Conservation (phyloP, 2,113 vertebrate species). For the Ctenomys sociabilis region DNA sequence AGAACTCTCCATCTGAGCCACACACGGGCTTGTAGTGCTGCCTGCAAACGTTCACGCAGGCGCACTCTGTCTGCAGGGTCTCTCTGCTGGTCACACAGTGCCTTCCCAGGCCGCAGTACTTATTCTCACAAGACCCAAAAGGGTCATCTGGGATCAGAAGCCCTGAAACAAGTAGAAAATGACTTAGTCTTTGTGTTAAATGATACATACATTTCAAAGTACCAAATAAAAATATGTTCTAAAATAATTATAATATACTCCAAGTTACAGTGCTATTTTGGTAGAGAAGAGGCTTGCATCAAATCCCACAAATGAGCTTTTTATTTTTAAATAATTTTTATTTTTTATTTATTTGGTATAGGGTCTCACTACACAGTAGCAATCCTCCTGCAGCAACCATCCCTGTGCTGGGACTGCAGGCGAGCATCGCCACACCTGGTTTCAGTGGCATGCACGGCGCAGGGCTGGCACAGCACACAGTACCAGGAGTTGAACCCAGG, state of each 20-base stretch:
- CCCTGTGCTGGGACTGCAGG: too few species aligned
- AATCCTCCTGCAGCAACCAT: too few species aligned
- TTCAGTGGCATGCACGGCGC: too few species aligned
- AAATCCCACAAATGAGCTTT: background rate
- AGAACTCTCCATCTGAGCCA: slow-evolving; percentile 95
- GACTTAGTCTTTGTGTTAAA: background rate
- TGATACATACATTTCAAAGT: background rate
- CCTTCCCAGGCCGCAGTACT: slow-evolving; percentile 96
- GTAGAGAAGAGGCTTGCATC: background rate
- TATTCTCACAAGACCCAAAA: slow-evolving; percentile 92
- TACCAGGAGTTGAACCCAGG: too few species aligned
- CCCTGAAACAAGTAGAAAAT: slow-evolving; percentile 72
- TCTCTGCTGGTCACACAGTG: slow-evolving; percentile 90
- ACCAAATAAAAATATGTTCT: background rate
- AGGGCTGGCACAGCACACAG: too few species aligned
- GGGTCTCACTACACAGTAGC: too few species aligned
- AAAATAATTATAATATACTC: background rate
- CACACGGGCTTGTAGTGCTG: slow-evolving; percentile 96
- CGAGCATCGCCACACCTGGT: too few species aligned
- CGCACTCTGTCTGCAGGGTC: slow-evolving; percentile 90
- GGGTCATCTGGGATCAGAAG: slow-evolving; percentile 82
- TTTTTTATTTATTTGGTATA: too few species aligned
- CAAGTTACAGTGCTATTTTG: background rate
- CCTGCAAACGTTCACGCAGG: slow-evolving; percentile 93
- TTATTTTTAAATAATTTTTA: too few species aligned